Evolutionary conservation across 2,888 invertebrate genomes (phyloP).

Genomic region (Mesorhabditis sp.): DNA sequence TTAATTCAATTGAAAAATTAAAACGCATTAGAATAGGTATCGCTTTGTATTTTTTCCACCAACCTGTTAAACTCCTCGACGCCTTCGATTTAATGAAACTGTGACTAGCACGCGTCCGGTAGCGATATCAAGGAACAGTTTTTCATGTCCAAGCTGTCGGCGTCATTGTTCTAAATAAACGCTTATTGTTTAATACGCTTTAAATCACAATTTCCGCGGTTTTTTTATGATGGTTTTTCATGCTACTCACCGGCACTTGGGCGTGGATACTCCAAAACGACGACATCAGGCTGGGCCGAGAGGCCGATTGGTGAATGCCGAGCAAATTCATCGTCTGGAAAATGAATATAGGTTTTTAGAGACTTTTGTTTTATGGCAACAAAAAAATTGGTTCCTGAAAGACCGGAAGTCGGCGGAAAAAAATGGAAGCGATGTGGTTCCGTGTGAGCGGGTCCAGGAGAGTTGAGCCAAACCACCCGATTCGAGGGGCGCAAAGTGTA

Average conservation of each 20-base stretch:
- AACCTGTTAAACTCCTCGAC: not conserved
- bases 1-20: no score
- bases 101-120: not conserved
- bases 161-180: not conserved
- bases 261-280: conserved; percentile 39
- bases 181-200: no score
- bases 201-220: no score
- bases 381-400: not conserved
- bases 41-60: no score
- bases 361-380: not conserved
- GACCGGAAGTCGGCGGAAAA: not conserved
- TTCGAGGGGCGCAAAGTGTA: no score
- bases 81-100: not conserved
- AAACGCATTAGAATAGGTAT: no score
- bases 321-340: conserved; percentile 16
- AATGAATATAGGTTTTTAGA: not conserved
- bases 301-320: conserved; percentile 32
- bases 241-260: conserved; percentile 35
- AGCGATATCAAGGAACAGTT: conserved; percentile 1
- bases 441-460: not conserved
- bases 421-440: not conserved
- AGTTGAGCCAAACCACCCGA: not conserved
- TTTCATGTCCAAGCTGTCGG: not conserved
- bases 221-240: no score
- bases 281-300: conserved; percentile 35